Evolutionary conservation across 2,797 vertebrate genomes (phyloP).

Genomic region (Xiphorhynchus erythropygius): DNA sequence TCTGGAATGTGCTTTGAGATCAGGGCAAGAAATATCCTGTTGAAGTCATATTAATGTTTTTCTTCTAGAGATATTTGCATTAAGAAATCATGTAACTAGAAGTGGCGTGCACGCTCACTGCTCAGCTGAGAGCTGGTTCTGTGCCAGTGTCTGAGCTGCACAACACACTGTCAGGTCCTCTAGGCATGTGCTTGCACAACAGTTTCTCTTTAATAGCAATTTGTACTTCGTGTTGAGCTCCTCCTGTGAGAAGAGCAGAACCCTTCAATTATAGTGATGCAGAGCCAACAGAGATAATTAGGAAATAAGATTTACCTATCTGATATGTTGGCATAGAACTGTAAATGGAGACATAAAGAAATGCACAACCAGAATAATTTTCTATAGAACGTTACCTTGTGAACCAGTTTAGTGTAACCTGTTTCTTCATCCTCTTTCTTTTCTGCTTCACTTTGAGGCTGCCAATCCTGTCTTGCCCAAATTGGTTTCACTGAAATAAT

Average conservation of each 20-base stretch:
- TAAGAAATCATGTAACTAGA: background rate
- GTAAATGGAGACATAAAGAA: background rate
- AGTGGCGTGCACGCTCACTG: background rate
- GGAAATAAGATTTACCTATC: background rate
- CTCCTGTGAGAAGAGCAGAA: conserved; percentile 35
- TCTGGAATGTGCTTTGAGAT: background rate
- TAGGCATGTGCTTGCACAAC: background rate
- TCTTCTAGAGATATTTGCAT: background rate
- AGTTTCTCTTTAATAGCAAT: background rate
- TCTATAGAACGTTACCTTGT: background rate
- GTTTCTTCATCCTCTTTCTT: background rate
- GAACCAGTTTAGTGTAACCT: background rate
- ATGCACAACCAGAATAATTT: background rate
- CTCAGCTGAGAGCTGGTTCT: background rate
- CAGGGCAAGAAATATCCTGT: background rate
- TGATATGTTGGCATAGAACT: background rate
- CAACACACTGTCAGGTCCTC: background rate
- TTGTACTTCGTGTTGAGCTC: background rate
- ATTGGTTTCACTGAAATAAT: background rate
- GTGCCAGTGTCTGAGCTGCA: background rate
- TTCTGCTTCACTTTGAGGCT: background rate
- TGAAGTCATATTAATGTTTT: background rate
- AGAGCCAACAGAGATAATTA: conserved; percentile 4
- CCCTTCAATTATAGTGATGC: background rate
- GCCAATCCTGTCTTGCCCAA: background rate